Evolutionary conservation across 2,113 vertebrate species (phyloP).

Genomic region (Mirza zaza): DNA sequence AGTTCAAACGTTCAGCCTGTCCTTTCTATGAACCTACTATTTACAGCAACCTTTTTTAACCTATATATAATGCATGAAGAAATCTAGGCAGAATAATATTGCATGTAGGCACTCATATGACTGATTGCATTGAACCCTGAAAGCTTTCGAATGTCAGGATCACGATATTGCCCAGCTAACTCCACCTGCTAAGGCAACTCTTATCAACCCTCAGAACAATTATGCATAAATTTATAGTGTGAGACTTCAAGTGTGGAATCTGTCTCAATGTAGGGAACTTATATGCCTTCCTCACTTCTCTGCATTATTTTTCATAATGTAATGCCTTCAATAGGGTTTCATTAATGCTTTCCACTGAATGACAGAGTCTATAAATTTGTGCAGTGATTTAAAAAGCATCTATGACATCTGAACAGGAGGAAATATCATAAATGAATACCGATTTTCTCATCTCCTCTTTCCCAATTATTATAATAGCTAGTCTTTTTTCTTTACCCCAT

Average conservation of each 20-base stretch:
- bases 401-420: slow-evolving; percentile 23
- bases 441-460: slow-evolving; percentile 42
- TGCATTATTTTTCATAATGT: slow-evolving; percentile 66
- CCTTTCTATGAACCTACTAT: slow-evolving; percentile 87
- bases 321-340: slow-evolving; percentile 61
- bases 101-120: slow-evolving; percentile 78
- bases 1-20: slow-evolving; percentile 88
- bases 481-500: neutral
- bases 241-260: slow-evolving; percentile 46
- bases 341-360: slow-evolving; percentile 60
- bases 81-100: slow-evolving; percentile 81
- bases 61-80: slow-evolving; percentile 89
- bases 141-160: slow-evolving; percentile 74
- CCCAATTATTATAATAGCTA: slow-evolving; percentile 49
- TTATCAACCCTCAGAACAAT: slow-evolving; percentile 59
- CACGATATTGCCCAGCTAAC: slow-evolving; percentile 42
- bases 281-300: slow-evolving; percentile 45
- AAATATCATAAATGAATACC: slow-evolving; percentile 56
- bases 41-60: slow-evolving; percentile 86
- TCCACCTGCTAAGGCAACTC: slow-evolving; percentile 61
- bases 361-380: slow-evolving; percentile 71
- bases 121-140: slow-evolving; percentile 77
- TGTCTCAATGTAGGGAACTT: slow-evolving; percentile 45
- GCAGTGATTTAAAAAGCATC: slow-evolving; percentile 64
- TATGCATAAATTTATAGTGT: slow-evolving; percentile 58